Percentiles rank a stretch among this genome's conserved stretches.
Evolutionary conservation across 1,140 invertebrate genomes (phyloP).

Genomic region (Psilanteris sp.): DNA sequence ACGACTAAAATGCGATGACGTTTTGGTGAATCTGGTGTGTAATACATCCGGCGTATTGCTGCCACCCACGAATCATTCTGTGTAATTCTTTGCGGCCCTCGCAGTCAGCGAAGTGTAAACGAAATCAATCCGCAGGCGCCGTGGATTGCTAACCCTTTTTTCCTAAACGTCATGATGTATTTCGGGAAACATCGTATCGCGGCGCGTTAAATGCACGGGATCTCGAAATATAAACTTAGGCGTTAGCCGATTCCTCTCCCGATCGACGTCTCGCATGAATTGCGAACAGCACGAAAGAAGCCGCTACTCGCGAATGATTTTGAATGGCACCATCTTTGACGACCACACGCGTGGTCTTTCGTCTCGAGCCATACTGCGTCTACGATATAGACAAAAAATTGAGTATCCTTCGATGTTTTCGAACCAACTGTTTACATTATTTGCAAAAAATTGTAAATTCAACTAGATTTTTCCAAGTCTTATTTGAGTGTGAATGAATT

Average conservation of each 20-base stretch:
- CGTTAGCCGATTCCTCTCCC: slow-evolving; percentile 41
- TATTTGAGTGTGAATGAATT: too few relatives aligned
- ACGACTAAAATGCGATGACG: neutral
- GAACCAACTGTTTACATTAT: too few relatives aligned
- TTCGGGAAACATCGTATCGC: slow-evolving; percentile 61
- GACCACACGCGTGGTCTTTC: slow-evolving; percentile 32
- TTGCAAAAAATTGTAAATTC: too few relatives aligned
- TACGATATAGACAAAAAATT: too few relatives aligned
- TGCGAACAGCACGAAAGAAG: slow-evolving; percentile 5
- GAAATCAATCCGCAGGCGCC: slow-evolving; percentile 64
- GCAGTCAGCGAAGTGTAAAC: slow-evolving; percentile 63
- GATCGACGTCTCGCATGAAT: slow-evolving; percentile 34
- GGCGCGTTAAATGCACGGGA: slow-evolving; percentile 50
- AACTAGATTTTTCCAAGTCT: too few relatives aligned
- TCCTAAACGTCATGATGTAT: slow-evolving; percentile 59
- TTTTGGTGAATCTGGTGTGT: slow-evolving; percentile 22
- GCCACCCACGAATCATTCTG: slow-evolving; percentile 51
- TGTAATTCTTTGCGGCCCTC: slow-evolving; percentile 53
- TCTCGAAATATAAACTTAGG: slow-evolving; percentile 51
- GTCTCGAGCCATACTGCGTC: too few relatives aligned
- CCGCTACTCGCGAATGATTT: slow-evolving; percentile 23
- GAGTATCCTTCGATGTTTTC: too few relatives aligned
- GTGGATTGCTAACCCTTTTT: slow-evolving; percentile 55
- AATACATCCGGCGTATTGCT: slow-evolving; percentile 40
- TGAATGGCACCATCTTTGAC: slow-evolving; percentile 22